phyloP scores from a whole-genome alignment of 2,113 vertebrate species.

The Calidris pugnax region DNA sequence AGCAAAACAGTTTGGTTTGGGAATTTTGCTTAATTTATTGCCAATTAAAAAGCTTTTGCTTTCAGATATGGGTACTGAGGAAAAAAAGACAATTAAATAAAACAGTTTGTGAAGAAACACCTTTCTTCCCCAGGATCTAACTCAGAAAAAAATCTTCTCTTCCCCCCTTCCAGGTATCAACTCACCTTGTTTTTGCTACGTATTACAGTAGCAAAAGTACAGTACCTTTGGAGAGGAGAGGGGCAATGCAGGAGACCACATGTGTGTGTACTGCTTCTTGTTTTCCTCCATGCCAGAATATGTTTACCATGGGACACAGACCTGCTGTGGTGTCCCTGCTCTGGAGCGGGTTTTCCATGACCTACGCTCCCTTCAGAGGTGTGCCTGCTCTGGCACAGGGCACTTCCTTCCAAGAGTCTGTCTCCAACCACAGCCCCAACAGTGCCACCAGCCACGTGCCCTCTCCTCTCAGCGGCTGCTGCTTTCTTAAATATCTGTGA shows the following conservation, averaged over 20 bases:
- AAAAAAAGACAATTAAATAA: background rate
- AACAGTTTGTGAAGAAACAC: background rate
- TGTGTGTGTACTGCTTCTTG: background rate
- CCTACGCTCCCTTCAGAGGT: background rate
- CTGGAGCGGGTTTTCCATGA: background rate
- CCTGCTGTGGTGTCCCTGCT: background rate
- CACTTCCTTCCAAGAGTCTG: background rate
- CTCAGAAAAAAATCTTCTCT: background rate
- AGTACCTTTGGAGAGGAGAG: background rate
- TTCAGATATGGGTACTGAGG: background rate
- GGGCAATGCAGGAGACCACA: background rate
- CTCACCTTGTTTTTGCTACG: background rate
- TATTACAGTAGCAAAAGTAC: too few species aligned
- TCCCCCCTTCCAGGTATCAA: fast-evolving
- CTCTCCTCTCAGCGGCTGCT: background rate
- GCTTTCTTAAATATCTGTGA: background rate
- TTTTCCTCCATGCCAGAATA: background rate
- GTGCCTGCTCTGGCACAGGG: background rate
- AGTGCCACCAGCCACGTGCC: background rate
- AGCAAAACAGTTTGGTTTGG: background rate
- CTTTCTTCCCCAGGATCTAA: background rate
- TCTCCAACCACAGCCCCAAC: background rate
- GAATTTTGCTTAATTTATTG: background rate
- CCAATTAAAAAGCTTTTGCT: background rate
- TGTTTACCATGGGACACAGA: background rate